Percentiles rank a stretch among this genome's conserved stretches.
Conservation (phyloP, 2,888 invertebrate species). For the Drosophila macrothrix region DNA sequence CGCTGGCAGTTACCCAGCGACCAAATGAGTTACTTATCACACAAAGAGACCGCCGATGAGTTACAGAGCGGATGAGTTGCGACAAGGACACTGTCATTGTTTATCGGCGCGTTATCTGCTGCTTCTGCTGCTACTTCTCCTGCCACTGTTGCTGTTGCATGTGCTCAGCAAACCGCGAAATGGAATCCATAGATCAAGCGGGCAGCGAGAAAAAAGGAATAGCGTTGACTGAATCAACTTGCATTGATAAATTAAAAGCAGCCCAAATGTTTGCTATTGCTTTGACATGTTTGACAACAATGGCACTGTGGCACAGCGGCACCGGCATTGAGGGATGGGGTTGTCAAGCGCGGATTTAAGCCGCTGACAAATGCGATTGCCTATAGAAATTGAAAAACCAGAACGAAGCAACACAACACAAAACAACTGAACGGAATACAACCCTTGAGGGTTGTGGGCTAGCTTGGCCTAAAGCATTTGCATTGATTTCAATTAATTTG, state of each 20-base stretch:
- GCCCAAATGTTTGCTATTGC: constrained; percentile 78
- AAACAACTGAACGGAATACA: constrained; percentile 17
- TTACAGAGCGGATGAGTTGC: constrained; percentile 38
- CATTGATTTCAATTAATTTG: constrained; percentile 82
- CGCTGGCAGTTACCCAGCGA: constrained; percentile 5
- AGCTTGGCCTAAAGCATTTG: constrained; percentile 60
- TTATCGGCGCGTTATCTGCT: constrained; percentile 68
- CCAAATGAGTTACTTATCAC: constrained; percentile 61
- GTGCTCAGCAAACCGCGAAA: constrained; percentile 78
- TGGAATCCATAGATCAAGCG: constrained; percentile 75
- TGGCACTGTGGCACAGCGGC: constrained; percentile 25
- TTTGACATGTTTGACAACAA: constrained; percentile 83
- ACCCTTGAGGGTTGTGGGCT: constrained; percentile 57
- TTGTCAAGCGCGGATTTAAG: constrained; percentile 63
- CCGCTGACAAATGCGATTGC: constrained; percentile 81
- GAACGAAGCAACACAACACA: constrained; percentile 33
- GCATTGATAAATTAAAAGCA: constrained; percentile 80
- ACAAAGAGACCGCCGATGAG: constrained; percentile 36
- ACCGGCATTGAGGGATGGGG: constrained; percentile 3
- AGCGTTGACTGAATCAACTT: constrained; percentile 55
- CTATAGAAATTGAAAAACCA: constrained; percentile 72
- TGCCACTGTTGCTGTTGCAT: constrained; percentile 42
- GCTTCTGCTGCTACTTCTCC: constrained; percentile 29
- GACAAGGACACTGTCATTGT: constrained; percentile 45
- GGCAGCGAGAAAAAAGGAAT: constrained; percentile 20